Evolutionary conservation across 1,140 invertebrate genomes (phyloP).

Genomic region (Steinernema khuongi): DNA sequence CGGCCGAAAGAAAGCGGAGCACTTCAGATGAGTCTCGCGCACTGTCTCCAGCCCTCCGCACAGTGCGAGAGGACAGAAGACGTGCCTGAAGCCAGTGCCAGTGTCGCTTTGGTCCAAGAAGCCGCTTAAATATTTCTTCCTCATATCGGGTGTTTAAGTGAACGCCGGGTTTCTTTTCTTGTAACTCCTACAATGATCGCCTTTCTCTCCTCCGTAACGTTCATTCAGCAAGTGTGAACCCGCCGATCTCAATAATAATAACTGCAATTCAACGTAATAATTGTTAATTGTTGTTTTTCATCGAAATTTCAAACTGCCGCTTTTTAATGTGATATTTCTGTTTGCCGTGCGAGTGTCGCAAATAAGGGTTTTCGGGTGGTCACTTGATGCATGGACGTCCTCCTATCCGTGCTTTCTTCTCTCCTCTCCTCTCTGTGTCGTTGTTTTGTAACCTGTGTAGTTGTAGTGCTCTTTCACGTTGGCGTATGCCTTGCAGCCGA

Average conservation of each 20-base stretch:
- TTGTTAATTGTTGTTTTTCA: neutral
- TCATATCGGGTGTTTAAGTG: neutral
- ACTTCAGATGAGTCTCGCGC: neutral
- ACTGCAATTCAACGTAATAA: slow-evolving; percentile 7
- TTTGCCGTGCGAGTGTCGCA: slow-evolving; percentile 11
- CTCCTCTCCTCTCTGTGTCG: neutral
- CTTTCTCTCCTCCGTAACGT: neutral
- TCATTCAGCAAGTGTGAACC: neutral
- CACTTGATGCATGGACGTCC: neutral
- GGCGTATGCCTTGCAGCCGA: neutral
- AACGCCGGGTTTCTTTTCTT: neutral
- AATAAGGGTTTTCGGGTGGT: neutral
- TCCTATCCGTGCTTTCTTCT: neutral
- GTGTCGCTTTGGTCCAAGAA: neutral
- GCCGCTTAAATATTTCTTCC: neutral
- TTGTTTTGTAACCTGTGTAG: neutral
- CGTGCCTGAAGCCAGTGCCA: neutral
- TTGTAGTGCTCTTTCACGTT: neutral
- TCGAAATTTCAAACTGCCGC: neutral
- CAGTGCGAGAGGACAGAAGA: neutral
- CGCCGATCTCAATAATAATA: slow-evolving; percentile 13
- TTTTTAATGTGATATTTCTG: neutral
- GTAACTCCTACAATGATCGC: neutral
- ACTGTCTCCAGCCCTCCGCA: neutral
- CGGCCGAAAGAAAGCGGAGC: neutral